Evolutionary conservation across 1,140 invertebrate genomes (phyloP), one percentile per base, ranked within the genome.

Genomic region (Gonioctena quinquepunctata): DNA sequence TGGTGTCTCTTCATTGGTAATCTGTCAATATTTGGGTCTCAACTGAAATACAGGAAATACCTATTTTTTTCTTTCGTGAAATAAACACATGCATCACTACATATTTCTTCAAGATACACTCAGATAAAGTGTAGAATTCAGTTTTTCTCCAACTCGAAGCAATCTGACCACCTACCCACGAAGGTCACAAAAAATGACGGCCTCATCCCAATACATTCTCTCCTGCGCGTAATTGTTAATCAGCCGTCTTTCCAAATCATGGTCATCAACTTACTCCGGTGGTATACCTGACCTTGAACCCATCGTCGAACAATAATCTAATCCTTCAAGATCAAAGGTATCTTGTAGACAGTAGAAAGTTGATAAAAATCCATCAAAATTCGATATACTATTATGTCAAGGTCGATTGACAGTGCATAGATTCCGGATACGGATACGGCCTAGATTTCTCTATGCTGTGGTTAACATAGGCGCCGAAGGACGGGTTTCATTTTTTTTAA

Each of bases 361-460:
- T 61, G 66, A 60, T 68, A 68, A 68, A 68, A 68, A 68, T 68
- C 28, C 66, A 59, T 68, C 66, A 68, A 68, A 68, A 60, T 42
- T 66, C 28, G 66, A 68, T 68, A 42, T 60, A 33, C n/a, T 42
- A 57, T 68, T 42, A 60, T 68, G 66, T 68, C 66, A 68, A 68
- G 66, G 66, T 60, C 66, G 66, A 26, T 61, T 27, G 61, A 56
- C 27, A 69, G 68, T 69, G 68, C 68, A 69, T 63, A 69, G 68
- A 63, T 50, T 69, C 68, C 60, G 68, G 68, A 69, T 69, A 27
- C 61, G 68, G 50, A 69, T 22, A 16, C 56, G 68, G 60, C 68
- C 68, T 57, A 69, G 60, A 69, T 69, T 69, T 69, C 68, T 64
- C 68, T 54, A 68, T 25, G 66, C 54, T 28, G 33, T 42, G 33